These are phyloP conservation scores for Hesperia comma DNA, from an alignment of 2,888 invertebrate species.

Conservation along the genomic window DNA sequence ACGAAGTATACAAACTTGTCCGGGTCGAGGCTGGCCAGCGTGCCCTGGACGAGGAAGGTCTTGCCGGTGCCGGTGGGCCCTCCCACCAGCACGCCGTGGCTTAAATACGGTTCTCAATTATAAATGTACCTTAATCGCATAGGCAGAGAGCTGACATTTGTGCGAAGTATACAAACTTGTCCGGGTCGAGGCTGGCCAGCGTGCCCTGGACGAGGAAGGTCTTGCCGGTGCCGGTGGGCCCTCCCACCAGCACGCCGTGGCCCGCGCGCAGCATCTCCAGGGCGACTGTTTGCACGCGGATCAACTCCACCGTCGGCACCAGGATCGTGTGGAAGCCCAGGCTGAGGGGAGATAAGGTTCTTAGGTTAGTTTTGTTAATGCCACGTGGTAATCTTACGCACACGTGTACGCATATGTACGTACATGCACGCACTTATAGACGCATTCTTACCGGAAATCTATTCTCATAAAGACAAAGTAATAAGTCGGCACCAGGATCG, in stretches of 20 bases:
- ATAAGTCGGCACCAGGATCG: too few species aligned
- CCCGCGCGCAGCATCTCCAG: constrained; percentile 86
- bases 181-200: constrained; percentile 82
- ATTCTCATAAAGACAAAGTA: too few species aligned
- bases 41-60: constrained; percentile 90
- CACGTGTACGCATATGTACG: too few species aligned
- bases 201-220: constrained; percentile 91
- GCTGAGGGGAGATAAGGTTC: constrained; percentile 66
- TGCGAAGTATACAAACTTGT: too few species aligned
- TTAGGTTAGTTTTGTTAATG: too few species aligned
- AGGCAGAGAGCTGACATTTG: too few species aligned
- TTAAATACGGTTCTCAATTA: too few species aligned
- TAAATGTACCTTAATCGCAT: too few species aligned
- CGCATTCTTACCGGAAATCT: background rate
- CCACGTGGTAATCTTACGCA: too few species aligned
- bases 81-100: constrained; percentile 89
- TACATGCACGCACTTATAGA: too few species aligned
- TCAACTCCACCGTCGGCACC: constrained; percentile 94
- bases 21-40: constrained; percentile 84
- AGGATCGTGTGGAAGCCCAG: constrained; percentile 92
- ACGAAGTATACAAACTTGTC: too few species aligned
- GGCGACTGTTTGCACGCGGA: constrained; percentile 91
- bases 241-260: constrained; percentile 90
- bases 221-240: constrained; percentile 95
- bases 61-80: constrained; percentile 96